Evolutionary conservation across 2,113 vertebrate species (phyloP), one percentile per base, ranked within the genome.

Genomic region (cattle (Bos taurus)): DNA sequence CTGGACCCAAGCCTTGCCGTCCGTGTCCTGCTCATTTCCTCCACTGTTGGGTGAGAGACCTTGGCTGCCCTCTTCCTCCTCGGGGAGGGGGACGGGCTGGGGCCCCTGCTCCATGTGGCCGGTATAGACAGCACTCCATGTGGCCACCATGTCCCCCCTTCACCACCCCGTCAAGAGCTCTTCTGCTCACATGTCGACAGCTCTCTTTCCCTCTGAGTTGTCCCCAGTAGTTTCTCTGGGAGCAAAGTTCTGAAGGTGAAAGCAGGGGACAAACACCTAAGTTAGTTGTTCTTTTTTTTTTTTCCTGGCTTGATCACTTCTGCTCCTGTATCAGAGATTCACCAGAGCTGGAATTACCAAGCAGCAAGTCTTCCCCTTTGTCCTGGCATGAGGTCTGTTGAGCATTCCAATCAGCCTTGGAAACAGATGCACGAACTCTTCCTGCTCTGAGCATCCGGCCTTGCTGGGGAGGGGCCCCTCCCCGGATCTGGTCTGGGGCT

Each of bases 11-110:
- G 12, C 26, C 14, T n/a, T 0, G 21, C 16, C 3, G 3, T 15
- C 40, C 9, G 3, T 30, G 50, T 90, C 43, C 15, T 30, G 7
- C 25, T 81, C 33, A 13, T 33, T 40, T 62, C 7, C 1, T 46
- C 21, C 50, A 26, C 3, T 23, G n/a, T 9, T 1, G 13, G 40
- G 16, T 40, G 21, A 80, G 74, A 88, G 56, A 19, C 62, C 2
- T 5, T 14, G 50, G 46, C 10, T 57, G 15, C 77, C 28, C 59
- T 33, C 21, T 23, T 83, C 74, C 26, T 90, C 36, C 36, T 81
- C 0, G 2, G 11, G n/a, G 74, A 5, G 10, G 3, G 11, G 30
- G 19, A 6, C 11, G 12, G 9, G 1, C 2, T 0, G 3, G 71
- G 23, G 40, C 16, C 88, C 50, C 30, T 8, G 50, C 14, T 17